Conservation (phyloP, 2,797 vertebrate species). For the Pampus argenteus region DNA sequence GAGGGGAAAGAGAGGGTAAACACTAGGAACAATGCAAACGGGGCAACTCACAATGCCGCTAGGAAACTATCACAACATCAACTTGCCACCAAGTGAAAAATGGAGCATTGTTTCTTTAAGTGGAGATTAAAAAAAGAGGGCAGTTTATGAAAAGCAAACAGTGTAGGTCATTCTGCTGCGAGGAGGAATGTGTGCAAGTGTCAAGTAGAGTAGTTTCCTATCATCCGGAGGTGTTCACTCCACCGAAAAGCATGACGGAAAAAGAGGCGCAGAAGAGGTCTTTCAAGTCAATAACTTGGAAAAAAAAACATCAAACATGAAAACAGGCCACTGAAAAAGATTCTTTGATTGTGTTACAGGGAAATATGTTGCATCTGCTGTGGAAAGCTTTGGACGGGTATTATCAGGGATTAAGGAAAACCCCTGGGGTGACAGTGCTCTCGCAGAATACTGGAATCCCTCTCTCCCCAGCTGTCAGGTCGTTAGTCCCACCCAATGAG, state of each 20-base stretch:
- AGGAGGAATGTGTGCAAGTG: conserved; percentile 35
- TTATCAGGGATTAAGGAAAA: conserved; percentile 83
- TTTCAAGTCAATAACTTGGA: conserved; percentile 15
- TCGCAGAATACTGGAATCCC: conserved; percentile 72
- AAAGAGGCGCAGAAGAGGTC: neutral
- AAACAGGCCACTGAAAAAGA: conserved; percentile 29
- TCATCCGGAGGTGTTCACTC: conserved; percentile 4
- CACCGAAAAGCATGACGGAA: conserved; percentile 17
- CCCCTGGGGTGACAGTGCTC: conserved; percentile 75
- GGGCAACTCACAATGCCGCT: conserved; percentile 74
- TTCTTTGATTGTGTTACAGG: conserved; percentile 61
- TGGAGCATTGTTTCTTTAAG: conserved; percentile 79
- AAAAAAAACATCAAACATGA: conserved; percentile 36
- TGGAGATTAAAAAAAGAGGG: conserved; percentile 84
- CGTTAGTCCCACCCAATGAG: conserved; percentile 81
- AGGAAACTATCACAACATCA: conserved; percentile 83
- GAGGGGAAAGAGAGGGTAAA: conserved; percentile 79
- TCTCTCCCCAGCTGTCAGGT: conserved; percentile 82
- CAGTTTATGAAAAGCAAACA: conserved; percentile 64
- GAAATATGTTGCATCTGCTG: conserved; percentile 81
- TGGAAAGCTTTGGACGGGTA: conserved; percentile 76
- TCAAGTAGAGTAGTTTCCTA: conserved; percentile 21
- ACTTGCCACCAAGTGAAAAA: conserved; percentile 68
- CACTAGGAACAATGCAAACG: conserved; percentile 78
- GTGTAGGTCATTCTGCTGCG: conserved; percentile 59